Base-by-base conservation (phyloP, 2,113 vertebrate species). In the Equus quagga region DNA sequence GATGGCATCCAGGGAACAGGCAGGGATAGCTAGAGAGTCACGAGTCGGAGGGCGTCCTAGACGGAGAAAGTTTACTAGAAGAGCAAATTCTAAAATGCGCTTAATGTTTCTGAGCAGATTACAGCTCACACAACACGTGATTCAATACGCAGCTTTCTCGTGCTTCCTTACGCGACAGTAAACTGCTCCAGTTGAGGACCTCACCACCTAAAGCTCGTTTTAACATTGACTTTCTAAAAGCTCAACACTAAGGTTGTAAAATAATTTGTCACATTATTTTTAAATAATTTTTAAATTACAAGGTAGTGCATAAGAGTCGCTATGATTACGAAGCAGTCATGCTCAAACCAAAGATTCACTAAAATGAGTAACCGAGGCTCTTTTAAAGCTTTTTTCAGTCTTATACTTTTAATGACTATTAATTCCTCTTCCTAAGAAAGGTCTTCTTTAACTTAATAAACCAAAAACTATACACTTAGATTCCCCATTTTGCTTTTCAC, bases 361-460 rank as follows among this genome's bases (percentile, higher is more conserved):
- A 72, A 70, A 89, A 54, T 72, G 28, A 3, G 49, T 75, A 91
- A 81, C 33, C 75, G 49, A 85, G 26, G 85, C 24, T 69, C 95
- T 90, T 75, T 41, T 5, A 69, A 91, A 46, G 2, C 0, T 8
- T 46, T 28, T 51, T 3, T 58, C 31, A 64, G 33, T 41, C 15
- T 73, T 62, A 17, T 12, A 85, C 44, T 65, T 82, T 91, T 87
- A 75, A 88, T 75, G 17, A 89, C 31, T 95, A 75, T 56, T 60
- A 97, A 79, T 82, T 75, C 44, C 9, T 90, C 31, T 26, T 84
- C 54, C 36, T 64, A 93, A 85, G 41, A 80, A 81, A 81, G 69
- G 8, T 79, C 28, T 88, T 44, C 19, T 94, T 91, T 81, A 78
- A 51, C 21, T 76, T 89, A 65, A 36, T 78, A 91, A 94, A 67